Evolutionary conservation across 2,797 vertebrate genomes (phyloP).

Genomic region (Carapus acus): DNA sequence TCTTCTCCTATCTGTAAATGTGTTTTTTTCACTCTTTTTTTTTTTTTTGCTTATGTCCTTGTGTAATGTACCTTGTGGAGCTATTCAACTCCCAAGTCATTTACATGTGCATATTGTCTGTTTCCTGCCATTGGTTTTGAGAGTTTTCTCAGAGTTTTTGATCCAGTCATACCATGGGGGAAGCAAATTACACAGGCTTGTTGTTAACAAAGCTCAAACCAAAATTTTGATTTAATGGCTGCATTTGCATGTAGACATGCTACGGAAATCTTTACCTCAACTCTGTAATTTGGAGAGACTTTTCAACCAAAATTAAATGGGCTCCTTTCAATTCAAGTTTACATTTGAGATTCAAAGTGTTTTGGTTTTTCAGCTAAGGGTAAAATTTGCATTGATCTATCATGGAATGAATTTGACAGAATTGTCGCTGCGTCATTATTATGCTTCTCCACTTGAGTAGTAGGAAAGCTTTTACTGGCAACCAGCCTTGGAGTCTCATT

Average conservation of each 20-base stretch:
- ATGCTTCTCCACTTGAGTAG: constrained; percentile 31
- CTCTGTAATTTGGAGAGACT: too few species aligned
- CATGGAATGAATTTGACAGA: constrained; percentile 7
- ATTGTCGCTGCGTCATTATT: constrained; percentile 2
- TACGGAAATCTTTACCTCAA: too few species aligned
- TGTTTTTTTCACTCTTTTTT: too few species aligned
- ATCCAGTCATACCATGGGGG: too few species aligned
- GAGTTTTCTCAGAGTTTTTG: too few species aligned
- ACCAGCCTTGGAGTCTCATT: constrained; percentile 40
- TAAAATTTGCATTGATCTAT: constrained; percentile 9
- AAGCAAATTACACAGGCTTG: too few species aligned
- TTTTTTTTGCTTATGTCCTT: constrained; percentile 38
- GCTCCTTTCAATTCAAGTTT: constrained; percentile 5
- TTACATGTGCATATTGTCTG: too few species aligned
- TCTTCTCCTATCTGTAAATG: constrained; percentile 32
- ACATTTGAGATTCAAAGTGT: neutral
- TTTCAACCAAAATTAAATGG: constrained; percentile 2
- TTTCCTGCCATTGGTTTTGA: too few species aligned
- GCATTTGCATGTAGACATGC: too few species aligned
- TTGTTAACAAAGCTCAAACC: too few species aligned
- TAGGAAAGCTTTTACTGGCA: constrained; percentile 19
- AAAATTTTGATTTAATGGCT: too few species aligned
- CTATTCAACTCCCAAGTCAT: constrained; percentile 22
- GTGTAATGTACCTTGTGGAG: constrained; percentile 39
- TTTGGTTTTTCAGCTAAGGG: neutral